Evolutionary conservation across 2,888 invertebrate species (phyloP), one percentile per base, ranked within the genome.

Genomic region (Platycheirus albimanus): DNA sequence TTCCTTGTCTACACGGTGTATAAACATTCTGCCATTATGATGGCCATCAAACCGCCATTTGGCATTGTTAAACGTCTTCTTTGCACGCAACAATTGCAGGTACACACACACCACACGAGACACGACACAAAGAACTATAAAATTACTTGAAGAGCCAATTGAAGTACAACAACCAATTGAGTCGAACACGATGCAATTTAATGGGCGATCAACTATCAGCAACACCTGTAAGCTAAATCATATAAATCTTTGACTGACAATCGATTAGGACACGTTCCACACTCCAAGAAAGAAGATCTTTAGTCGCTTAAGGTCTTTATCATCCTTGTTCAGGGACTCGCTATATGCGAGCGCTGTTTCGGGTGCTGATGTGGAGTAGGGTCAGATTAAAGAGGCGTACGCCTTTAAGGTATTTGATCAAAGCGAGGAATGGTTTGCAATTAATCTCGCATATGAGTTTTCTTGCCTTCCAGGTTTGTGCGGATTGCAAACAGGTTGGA

Each of bases 341-440:
- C 7, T 10, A 11, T n/a, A n/a, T n/a, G n/a, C n/a, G n/a, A n/a
- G n/a, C n/a, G n/a, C n/a, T n/a, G n/a, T 54, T 77, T 58, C 30
- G 58, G 66, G 79, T 67, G 79, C 61, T 61, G 78, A 30, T 36
- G 52, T 52, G 67, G 61, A 54, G 61, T 51, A 74, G 69, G 74
- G 52, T 72, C 79, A 69, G 74, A 61, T 61, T 7, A 43, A 69
- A 49, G 54, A 67, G 61, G 49, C 28, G 61, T 61, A 74, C 52
- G 61, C 79, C 79, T 79, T 67, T 36, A 54, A 74, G 79, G 79
- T 79, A 79, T 79, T 74, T 74, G 79, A 79, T 74, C 79, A 79
- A 63, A 33, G 30, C 49, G 41, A 41, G 38, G 63, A 69, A 79
- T 79, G 63, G 49, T 19, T 63, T 33, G 47, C 63, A 69, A 75